phyloP scores from a whole-genome alignment of 2,797 vertebrate genomes.

The Aplochiton taeniatus region DNA sequence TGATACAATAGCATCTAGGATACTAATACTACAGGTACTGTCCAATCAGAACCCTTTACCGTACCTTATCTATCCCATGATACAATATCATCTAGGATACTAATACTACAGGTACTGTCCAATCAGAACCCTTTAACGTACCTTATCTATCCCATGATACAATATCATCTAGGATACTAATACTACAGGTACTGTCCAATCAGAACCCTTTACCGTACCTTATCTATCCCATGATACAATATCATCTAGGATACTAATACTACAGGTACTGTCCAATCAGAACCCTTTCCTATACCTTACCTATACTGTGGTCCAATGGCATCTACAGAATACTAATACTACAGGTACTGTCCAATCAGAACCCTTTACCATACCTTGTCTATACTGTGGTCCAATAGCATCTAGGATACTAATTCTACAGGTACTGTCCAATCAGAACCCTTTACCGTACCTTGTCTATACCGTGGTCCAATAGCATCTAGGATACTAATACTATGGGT shows the following conservation, averaged over 20 bases:
- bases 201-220: too few relatives aligned
- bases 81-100: constrained; percentile 37
- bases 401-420: constrained; percentile 68
- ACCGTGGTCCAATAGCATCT: too few relatives aligned
- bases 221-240: too few relatives aligned
- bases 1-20: constrained; percentile 11
- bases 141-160: too few relatives aligned
- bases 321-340: constrained; percentile 57
- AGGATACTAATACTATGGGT: constrained; percentile 79
- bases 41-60: too few relatives aligned
- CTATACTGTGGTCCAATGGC: too few relatives aligned
- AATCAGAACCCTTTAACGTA: too few relatives aligned
- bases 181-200: constrained; percentile 71
- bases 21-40: constrained; percentile 78
- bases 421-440: constrained; percentile 60
- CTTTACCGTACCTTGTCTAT: too few relatives aligned
- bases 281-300: too few relatives aligned
- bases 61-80: too few relatives aligned
- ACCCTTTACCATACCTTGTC: too few relatives aligned
- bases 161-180: constrained; percentile 54
- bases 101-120: constrained; percentile 76
- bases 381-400: too few relatives aligned
- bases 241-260: constrained; percentile 56
- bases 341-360: constrained; percentile 70
- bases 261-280: constrained; percentile 70